phyloP scores from a whole-genome alignment of 2,888 invertebrate genomes.

The Cephus nigrinus region DNA sequence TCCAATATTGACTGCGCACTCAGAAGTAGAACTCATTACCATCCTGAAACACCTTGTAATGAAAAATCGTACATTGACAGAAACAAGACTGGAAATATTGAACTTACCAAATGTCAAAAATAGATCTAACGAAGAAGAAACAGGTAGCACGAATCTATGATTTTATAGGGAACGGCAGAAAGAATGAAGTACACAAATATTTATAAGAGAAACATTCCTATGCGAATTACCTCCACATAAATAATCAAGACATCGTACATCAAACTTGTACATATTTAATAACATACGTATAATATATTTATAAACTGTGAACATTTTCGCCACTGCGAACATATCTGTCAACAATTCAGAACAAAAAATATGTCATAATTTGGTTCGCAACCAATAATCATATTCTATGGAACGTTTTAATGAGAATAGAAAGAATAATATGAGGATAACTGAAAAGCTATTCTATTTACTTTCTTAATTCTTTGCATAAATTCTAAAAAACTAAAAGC shows the following conservation, averaged over 20 bases:
- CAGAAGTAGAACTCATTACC: conserved; percentile 44
- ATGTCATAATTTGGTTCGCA: not conserved
- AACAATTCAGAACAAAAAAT: not conserved
- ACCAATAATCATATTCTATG: not conserved
- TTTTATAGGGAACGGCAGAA: not conserved
- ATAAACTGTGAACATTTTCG: not conserved
- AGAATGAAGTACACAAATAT: not conserved
- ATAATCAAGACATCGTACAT: not conserved
- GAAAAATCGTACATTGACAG: not conserved
- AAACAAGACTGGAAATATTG: conserved; percentile 16
- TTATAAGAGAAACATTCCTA: not conserved
- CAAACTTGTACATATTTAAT: not conserved
- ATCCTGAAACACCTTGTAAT: conserved; percentile 29
- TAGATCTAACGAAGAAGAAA: conserved; percentile 4
- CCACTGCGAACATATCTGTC: not conserved
- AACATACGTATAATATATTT: not conserved
- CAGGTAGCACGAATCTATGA: conserved; percentile 22
- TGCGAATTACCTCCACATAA: not conserved
- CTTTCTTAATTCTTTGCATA: not conserved
- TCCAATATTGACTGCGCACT: conserved; percentile 41
- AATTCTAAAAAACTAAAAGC: not conserved
- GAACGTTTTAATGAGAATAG: not conserved
- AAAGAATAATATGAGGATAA: not conserved
- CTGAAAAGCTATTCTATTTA: not conserved
- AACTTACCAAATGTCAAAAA: conserved; percentile 2